A percentile compares a stretch with the other conserved stretches of the same genome.
These are phyloP conservation scores for Ctenopoma multispine DNA, from an alignment of 2,797 vertebrate genomes.

Conservation along the genomic window DNA sequence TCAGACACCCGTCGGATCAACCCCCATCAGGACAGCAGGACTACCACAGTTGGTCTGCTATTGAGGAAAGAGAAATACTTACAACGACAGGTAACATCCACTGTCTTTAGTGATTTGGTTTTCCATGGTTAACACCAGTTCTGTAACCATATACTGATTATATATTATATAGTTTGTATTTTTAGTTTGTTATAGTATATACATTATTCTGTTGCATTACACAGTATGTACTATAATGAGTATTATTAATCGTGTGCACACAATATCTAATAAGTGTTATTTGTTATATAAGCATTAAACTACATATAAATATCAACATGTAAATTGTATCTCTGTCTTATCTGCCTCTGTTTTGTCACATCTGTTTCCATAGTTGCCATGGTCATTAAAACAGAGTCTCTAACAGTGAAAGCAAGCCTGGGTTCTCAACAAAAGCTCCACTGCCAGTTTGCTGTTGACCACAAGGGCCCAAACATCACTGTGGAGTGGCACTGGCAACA, in stretches of 20 bases:
- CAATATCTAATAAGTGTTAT: no score
- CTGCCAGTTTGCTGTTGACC: slow-evolving; percentile 83
- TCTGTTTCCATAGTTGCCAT: slow-evolving; percentile 72
- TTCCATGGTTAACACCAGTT: not conserved
- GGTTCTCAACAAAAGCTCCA: slow-evolving; percentile 72
- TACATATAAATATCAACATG: not conserved
- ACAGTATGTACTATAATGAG: not conserved
- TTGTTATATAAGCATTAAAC: no score
- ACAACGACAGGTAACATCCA: slow-evolving; percentile 73
- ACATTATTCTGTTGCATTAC: not conserved
- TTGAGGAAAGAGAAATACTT: slow-evolving; percentile 66
- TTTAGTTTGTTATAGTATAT: no score
- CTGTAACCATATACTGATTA: not conserved
- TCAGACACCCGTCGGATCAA: slow-evolving; percentile 71
- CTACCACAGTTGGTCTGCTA: slow-evolving; percentile 48
- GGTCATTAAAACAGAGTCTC: slow-evolving; percentile 76
- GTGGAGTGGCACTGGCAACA: slow-evolving; percentile 73
- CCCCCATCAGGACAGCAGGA: slow-evolving; percentile 56
- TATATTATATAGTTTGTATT: no score
- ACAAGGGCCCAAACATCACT: slow-evolving; percentile 56
- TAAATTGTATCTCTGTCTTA: not conserved
- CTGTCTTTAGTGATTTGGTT: not conserved
- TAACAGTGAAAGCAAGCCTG: slow-evolving; percentile 68
- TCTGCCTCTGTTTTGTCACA: slow-evolving; percentile 9
- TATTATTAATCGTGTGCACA: no score